Percentiles rank a stretch among this genome's conserved stretches.
phyloP scores from a whole-genome alignment of 2,888 invertebrate species.

The Caenorhabditis doughertyi region DNA sequence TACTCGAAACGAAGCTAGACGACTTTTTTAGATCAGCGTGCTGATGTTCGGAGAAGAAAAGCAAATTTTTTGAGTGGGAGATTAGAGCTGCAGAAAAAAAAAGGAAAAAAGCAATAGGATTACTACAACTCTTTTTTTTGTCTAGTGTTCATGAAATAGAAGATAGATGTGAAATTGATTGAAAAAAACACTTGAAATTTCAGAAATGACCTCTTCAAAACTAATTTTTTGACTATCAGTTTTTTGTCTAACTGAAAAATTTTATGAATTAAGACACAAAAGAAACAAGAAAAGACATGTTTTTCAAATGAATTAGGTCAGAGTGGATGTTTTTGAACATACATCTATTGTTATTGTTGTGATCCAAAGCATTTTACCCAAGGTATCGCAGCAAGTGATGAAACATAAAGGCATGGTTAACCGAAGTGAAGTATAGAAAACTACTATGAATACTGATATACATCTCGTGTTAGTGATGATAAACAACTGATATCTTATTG shows the following conservation, averaged over 20 bases:
- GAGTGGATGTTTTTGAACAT: too few relatives aligned
- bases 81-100: constrained; percentile 51
- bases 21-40: constrained; percentile 29
- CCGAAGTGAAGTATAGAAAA: background rate
- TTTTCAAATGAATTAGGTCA: too few relatives aligned
- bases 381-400: too few relatives aligned
- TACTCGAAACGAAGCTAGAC: constrained; percentile 17
- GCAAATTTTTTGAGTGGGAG: constrained; percentile 58
- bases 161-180: background rate
- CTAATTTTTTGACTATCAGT: too few relatives aligned
- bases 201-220: background rate
- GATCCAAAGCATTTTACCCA: too few relatives aligned
- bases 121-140: background rate
- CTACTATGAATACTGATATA: constrained; percentile 8
- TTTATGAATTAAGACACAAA: too few relatives aligned
- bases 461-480: constrained; percentile 15
- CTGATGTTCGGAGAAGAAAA: constrained; percentile 56
- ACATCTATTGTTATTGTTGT: too few relatives aligned
- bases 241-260: too few relatives aligned
- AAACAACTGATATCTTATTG: constrained; percentile 40
- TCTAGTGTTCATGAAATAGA: background rate
- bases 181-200: constrained; percentile 33
- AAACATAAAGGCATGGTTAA: too few relatives aligned
- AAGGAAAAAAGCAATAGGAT: constrained; percentile 41
- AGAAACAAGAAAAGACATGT: too few relatives aligned